Conservation (phyloP, 2,113 vertebrate species). For the Pseudorasbora parva region DNA sequence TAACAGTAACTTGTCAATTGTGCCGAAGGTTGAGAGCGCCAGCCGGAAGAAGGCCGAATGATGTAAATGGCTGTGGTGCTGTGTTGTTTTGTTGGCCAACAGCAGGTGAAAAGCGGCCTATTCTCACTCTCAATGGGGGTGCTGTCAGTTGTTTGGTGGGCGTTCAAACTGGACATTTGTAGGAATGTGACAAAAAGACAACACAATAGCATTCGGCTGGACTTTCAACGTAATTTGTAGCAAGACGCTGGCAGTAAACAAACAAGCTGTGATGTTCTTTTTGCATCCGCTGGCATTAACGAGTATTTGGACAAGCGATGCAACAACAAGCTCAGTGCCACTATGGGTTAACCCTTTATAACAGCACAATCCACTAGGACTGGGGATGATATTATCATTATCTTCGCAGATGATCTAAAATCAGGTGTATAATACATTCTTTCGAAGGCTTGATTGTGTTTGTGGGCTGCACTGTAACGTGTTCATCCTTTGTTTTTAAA, state of each 20-base stretch:
- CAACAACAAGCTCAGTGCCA: neutral
- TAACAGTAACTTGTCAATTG: neutral
- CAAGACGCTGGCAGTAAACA: neutral
- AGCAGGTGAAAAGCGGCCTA: slow-evolving; percentile 32
- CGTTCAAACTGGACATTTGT: slow-evolving; percentile 46
- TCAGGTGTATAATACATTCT: too few species aligned
- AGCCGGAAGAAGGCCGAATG: neutral
- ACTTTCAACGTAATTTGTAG: neutral
- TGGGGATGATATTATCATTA: too few species aligned
- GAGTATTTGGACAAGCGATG: neutral
- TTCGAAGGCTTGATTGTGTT: too few species aligned
- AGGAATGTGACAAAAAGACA: slow-evolving; percentile 52
- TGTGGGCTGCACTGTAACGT: too few species aligned
- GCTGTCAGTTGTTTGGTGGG: slow-evolving; percentile 51
- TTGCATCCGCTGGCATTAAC: neutral
- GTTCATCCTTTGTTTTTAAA: too few species aligned
- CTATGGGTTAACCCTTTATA: neutral
- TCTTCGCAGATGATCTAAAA: too few species aligned
- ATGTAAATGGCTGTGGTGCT: neutral
- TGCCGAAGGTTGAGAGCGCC: neutral
- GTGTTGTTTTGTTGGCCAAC: slow-evolving; percentile 6
- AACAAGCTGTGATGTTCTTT: slow-evolving; percentile 5
- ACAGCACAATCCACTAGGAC: neutral
- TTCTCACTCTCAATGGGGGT: slow-evolving; percentile 15
- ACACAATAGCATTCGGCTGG: slow-evolving; percentile 12